Base-by-base conservation (phyloP, 2,888 invertebrate species). In the Brachyptera risi region DNA sequence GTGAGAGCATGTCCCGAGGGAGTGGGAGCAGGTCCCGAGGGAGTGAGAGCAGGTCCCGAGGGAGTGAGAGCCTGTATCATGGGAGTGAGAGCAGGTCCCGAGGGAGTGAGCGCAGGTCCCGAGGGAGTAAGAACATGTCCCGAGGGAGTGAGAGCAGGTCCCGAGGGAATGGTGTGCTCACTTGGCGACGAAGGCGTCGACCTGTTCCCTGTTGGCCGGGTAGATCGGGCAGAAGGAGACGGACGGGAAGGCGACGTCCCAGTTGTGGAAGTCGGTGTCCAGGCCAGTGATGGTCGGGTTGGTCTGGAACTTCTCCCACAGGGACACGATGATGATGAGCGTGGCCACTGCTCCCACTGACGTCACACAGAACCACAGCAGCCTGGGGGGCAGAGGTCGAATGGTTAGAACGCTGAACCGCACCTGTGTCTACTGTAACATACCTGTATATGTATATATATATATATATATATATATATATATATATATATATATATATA, bases 231-330 rank as follows among this genome's bases (percentile, higher is more conserved):
- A 89, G 56, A 89, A 75, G 0, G 87, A 85, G 0, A 88, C 80
- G 0, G 88, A 84, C 1, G 88, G 89, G 73, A 88, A 89, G 2
- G 86, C 82, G 0, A 89, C 86, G 69, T 88, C 85, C 83, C 88
- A 89, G 70, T 85, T 88, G 71, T 89, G 88, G 70, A 88, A 89
- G 74, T 89, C 88, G 0, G 88, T 89, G 71, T 90, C 89, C 68
- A 90, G 78, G 44, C 73, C 74, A 27, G 89, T 90, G 58, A 90
- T 87, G 0, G 90, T 90, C 3, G 91, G 90, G 76, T 88, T 88
- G 0, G 88, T 89, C 78, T 89, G 88, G 73, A 91, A 91, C 73
- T 89, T 90, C 69, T 87, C 85, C 89, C 90, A 88, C 27, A 90
- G 77, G 69, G 86, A 88, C 49, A 85, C 81, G 57, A 91, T 90